Conservation (phyloP, 2,797 vertebrate species). For the Lacerta viridis region DNA sequence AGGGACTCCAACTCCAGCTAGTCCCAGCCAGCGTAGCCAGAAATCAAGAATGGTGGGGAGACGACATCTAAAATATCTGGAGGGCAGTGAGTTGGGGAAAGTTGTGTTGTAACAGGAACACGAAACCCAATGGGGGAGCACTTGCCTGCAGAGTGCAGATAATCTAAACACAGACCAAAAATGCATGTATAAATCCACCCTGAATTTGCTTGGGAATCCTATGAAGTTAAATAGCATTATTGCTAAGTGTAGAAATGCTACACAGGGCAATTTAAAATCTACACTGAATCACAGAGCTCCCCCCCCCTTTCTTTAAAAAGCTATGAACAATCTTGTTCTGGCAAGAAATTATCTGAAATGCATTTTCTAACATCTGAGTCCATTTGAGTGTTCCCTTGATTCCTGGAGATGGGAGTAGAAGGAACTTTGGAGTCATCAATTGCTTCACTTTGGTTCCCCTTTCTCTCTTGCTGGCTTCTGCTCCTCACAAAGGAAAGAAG, state of each 20-base stretch:
- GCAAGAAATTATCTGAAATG: background rate
- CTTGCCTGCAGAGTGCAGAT: background rate
- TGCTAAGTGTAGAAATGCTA: background rate
- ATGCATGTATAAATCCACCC: background rate
- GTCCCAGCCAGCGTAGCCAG: too few species aligned
- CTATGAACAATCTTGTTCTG: background rate
- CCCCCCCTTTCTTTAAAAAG: too few species aligned
- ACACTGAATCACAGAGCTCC: background rate
- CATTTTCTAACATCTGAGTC: background rate
- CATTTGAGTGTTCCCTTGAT: background rate
- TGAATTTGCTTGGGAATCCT: background rate
- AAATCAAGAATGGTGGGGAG: too few species aligned
- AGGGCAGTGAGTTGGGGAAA: too few species aligned
- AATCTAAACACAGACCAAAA: background rate
- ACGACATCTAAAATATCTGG: too few species aligned
- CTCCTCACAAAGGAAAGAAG: background rate
- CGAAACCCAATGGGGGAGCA: background rate
- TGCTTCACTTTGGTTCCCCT: constrained; percentile 2
- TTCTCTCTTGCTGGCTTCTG: background rate
- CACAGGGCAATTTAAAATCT: background rate
- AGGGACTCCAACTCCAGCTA: too few species aligned
- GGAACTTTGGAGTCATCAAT: background rate
- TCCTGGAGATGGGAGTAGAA: background rate
- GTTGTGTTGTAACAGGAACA: background rate
- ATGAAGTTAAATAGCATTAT: background rate